A percentile compares a stretch with the other conserved stretches of the same genome.
phyloP scores from a whole-genome alignment of 1,140 invertebrate species.

The Anastatus disparis region DNA sequence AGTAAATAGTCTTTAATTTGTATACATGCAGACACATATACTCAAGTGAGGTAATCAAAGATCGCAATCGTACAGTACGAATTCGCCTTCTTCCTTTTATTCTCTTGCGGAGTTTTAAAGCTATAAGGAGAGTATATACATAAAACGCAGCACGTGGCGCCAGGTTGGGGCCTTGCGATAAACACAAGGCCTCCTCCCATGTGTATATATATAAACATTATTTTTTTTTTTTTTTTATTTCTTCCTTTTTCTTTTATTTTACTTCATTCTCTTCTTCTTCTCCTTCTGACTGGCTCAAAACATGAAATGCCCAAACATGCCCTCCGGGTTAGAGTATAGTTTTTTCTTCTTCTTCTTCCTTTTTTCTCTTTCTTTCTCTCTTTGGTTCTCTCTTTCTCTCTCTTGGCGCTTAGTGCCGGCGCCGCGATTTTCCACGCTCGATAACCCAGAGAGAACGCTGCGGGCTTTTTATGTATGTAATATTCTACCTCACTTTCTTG shows the following conservation, averaged over 20 bases:
- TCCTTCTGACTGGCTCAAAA: too few relatives aligned
- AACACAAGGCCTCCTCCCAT: not conserved
- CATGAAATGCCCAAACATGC: too few relatives aligned
- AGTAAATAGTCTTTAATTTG: not conserved
- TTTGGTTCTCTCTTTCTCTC: constrained; percentile 21
- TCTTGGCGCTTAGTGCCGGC: constrained; percentile 43
- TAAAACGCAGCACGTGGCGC: constrained; percentile 45
- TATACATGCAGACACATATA: not conserved
- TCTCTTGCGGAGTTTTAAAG: not conserved
- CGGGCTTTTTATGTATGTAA: constrained; percentile 17
- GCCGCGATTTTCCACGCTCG: constrained; percentile 55
- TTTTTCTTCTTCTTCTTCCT: constrained; percentile 7
- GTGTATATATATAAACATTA: not conserved
- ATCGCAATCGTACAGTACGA: not conserved
- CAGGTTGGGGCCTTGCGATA: constrained; percentile 39
- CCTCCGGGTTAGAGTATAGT: constrained; percentile 32
- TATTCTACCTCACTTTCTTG: too few relatives aligned
- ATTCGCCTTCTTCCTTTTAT: too few relatives aligned
- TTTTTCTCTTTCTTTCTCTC: not conserved
- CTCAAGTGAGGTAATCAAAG: not conserved
- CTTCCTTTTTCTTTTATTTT: not conserved
- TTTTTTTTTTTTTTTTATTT: not conserved
- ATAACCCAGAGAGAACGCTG: constrained; percentile 33
- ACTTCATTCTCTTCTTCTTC: not conserved
- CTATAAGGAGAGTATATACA: not conserved